These are phyloP conservation scores for Stenodema calcarata DNA, from an alignment of 2,888 invertebrate species.

Conservation along the genomic window DNA sequence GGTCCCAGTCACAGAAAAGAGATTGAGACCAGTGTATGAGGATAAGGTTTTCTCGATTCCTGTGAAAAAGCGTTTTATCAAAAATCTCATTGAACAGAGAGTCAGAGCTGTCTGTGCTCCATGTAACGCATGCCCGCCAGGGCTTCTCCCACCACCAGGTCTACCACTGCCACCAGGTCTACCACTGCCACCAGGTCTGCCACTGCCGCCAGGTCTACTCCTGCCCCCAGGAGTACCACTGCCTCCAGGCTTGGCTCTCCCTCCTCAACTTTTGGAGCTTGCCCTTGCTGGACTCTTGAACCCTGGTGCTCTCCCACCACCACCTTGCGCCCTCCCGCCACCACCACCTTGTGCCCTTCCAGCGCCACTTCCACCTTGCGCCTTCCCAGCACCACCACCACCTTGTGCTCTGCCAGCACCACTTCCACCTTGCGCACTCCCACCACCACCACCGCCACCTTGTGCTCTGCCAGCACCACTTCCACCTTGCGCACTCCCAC, in stretches of 20 bases:
- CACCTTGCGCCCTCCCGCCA: background rate
- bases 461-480: background rate
- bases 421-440: background rate
- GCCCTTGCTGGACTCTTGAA: background rate
- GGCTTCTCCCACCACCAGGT: background rate
- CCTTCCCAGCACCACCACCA: background rate
- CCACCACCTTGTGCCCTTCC: background rate
- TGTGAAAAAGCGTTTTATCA: constrained; percentile 49
- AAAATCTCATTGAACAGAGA: constrained; percentile 51
- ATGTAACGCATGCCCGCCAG: constrained; percentile 27
- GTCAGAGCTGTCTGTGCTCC: constrained; percentile 47
- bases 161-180: background rate
- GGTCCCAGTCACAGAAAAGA: constrained; percentile 51
- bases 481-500: background rate
- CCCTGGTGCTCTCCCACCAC: background rate
- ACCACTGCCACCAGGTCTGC: background rate
- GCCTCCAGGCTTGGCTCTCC: background rate
- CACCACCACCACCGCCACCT: background rate
- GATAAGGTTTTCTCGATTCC: constrained; percentile 46
- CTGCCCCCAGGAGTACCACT: background rate
- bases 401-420: background rate
- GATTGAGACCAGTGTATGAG: constrained; percentile 47
- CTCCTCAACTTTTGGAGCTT: background rate
- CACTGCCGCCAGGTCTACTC: background rate
- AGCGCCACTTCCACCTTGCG: background rate